These are phyloP conservation scores for Drosophila erecta DNA, from an alignment of 1,140 invertebrate genomes.

Conservation along the genomic window DNA sequence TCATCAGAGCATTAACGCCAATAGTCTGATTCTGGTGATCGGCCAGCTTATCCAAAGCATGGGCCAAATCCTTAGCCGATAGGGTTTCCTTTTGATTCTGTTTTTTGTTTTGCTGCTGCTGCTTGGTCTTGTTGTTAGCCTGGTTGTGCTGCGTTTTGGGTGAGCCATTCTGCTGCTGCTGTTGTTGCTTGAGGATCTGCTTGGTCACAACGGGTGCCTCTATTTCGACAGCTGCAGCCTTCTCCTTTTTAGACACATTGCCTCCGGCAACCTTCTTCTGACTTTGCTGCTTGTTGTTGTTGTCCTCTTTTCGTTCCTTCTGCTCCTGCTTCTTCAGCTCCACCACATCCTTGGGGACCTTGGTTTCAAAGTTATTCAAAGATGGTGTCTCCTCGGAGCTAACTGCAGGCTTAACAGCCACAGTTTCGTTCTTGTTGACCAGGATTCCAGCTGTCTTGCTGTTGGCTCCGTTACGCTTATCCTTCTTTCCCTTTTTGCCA, in stretches of 20 bases:
- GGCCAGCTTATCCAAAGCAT: slow-evolving; percentile 70
- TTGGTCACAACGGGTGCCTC: slow-evolving; percentile 54
- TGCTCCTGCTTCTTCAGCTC: slow-evolving; percentile 86
- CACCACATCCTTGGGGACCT: slow-evolving; percentile 92
- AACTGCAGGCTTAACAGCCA: slow-evolving; percentile 78
- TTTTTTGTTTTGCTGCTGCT: slow-evolving; percentile 60
- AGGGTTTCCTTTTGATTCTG: slow-evolving; percentile 73
- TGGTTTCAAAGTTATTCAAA: slow-evolving; percentile 91
- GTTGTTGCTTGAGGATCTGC: slow-evolving; percentile 82
- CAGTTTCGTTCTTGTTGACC: slow-evolving; percentile 88
- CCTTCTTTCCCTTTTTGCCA: slow-evolving; percentile 85
- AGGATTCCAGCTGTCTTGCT: slow-evolving; percentile 85
- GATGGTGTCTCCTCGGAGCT: slow-evolving; percentile 66
- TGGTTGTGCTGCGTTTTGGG: slow-evolving; percentile 73
- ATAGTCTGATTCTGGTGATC: slow-evolving; percentile 73
- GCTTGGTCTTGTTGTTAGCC: slow-evolving; percentile 62
- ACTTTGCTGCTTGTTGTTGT: slow-evolving; percentile 58
- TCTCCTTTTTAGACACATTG: slow-evolving; percentile 79
- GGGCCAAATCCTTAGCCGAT: slow-evolving; percentile 66
- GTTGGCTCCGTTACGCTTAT: slow-evolving; percentile 64
- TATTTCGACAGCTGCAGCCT: slow-evolving; percentile 44
- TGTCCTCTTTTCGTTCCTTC: slow-evolving; percentile 76
- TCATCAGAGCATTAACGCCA: slow-evolving; percentile 88
- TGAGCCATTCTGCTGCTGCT: slow-evolving; percentile 67
- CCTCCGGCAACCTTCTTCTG: slow-evolving; percentile 82